Conservation (phyloP, 2,888 invertebrate species). For the Diploptera punctata region DNA sequence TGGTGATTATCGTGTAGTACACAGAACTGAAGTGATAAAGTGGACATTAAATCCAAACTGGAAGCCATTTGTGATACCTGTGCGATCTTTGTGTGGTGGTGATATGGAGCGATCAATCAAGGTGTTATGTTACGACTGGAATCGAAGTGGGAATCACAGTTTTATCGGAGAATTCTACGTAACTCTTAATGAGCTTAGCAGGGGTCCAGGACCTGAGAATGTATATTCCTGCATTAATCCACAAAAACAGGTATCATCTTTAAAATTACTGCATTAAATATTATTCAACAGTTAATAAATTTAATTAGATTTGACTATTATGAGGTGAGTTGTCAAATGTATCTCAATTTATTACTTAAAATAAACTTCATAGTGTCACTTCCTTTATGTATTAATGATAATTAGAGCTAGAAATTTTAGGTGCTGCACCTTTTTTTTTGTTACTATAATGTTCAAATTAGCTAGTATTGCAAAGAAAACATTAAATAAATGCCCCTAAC, state of each 20-base stretch:
- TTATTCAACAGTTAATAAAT: too few species aligned
- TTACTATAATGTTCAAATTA: too few species aligned
- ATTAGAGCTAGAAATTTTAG: too few species aligned
- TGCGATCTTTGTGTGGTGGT: constrained; percentile 59
- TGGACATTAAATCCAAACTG: constrained; percentile 63
- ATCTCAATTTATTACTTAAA: too few species aligned
- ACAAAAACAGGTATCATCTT: constrained; percentile 48
- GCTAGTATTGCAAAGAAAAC: too few species aligned
- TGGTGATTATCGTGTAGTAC: constrained; percentile 57
- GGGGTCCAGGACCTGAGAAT: constrained; percentile 51
- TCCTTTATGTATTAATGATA: too few species aligned
- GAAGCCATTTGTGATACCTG: constrained; percentile 56
- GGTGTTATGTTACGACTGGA: constrained; percentile 59
- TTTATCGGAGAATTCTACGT: constrained; percentile 58
- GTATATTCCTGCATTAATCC: constrained; percentile 51
- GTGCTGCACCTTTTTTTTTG: too few species aligned
- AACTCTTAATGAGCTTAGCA: constrained; percentile 55
- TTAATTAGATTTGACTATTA: too few species aligned
- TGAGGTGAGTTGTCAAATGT: too few species aligned
- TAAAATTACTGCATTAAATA: too few species aligned
- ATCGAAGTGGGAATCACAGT: constrained; percentile 57
- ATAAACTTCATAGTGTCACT: too few species aligned
- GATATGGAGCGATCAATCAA: constrained; percentile 60
- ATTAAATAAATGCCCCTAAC: too few species aligned
- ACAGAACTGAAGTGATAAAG: constrained; percentile 61